Base-by-base conservation (phyloP, 2,797 vertebrate species). In the Discoglossus pictus region DNA sequence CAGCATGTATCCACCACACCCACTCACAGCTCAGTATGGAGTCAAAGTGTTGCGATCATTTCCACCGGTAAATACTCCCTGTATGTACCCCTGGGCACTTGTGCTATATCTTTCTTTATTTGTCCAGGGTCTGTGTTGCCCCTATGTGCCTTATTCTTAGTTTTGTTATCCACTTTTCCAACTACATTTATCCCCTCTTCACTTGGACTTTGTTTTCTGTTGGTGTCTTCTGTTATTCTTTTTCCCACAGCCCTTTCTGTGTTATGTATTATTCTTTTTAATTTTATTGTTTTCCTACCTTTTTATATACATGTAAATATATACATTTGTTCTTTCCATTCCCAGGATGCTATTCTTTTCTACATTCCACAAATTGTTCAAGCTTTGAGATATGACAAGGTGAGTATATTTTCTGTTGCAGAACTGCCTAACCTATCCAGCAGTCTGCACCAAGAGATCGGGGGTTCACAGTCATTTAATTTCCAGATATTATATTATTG, bases 321-420 rank as follows among this genome's bases (percentile, higher is more conserved):
- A n/a, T n/a, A n/a, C n/a, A n/a, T n/a, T n/a, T n/a, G n/a, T n/a
- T n/a, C n/a, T n/a, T n/a, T n/a, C n/a, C n/a, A n/a, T n/a, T n/a
- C n/a, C n/a, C 68, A 99, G 97, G 96, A 98, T 7, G 97, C 97
- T 72, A 98, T 99, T 88, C 84, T 99, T 76, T 99, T 99, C 86
- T 99, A 99, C 87, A 99, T 98, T 78, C 97, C 96, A 65, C 97
- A 99, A 82, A 99, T 99, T 2, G 97, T 99, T 10, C 97, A 99
- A 78, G 95, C 97, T 7, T 92, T 99, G 58, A 89, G 97, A 6
- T 99, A 94, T 5, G 97, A 99, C 75, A 99, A 98, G 95, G 97
- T 98, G 76, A 89, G 86, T 21, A n/a, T 20, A 5, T 7, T 17
- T 23, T 42, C 3, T 61, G 21, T 25, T 6, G 1, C 10, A n/a